Conservation (phyloP, 2,888 invertebrate genomes). For the Drosophila borborema region DNA sequence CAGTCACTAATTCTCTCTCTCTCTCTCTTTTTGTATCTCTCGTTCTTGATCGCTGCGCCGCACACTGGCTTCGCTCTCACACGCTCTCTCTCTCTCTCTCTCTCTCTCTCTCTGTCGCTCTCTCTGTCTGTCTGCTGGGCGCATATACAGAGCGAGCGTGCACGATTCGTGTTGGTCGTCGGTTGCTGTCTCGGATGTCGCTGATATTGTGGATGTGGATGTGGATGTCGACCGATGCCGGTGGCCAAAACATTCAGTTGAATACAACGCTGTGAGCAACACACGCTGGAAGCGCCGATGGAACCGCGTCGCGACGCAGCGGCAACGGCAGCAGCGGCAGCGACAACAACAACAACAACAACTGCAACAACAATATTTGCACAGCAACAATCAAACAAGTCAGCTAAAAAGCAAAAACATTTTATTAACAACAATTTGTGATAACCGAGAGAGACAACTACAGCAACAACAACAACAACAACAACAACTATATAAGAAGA, state of each 20-base stretch:
- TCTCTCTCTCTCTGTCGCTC: constrained; percentile 1
- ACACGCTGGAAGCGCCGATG: constrained; percentile 69
- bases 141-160: constrained; percentile 36
- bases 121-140: not conserved
- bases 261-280: constrained; percentile 74
- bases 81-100: constrained; percentile 6
- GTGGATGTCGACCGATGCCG: constrained; percentile 71
- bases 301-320: constrained; percentile 67
- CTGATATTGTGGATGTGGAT: constrained; percentile 51
- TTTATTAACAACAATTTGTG: constrained; percentile 64
- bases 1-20: constrained; percentile 15
- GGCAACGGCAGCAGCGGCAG: constrained; percentile 58
- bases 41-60: constrained; percentile 2
- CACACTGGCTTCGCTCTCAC: constrained; percentile 18
- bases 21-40: constrained; percentile 33
- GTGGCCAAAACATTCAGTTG: constrained; percentile 73
- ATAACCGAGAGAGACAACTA: constrained; percentile 59
- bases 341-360: constrained; percentile 38
- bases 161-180: constrained; percentile 54
- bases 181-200: constrained; percentile 66
- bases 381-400: constrained; percentile 39
- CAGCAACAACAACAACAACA: constrained; percentile 12
- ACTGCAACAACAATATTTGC: constrained; percentile 23
- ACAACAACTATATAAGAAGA: constrained; percentile 22
- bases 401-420: constrained; percentile 42